Conservation (phyloP, 2,888 invertebrate species). For the Brenthis daphne region DNA sequence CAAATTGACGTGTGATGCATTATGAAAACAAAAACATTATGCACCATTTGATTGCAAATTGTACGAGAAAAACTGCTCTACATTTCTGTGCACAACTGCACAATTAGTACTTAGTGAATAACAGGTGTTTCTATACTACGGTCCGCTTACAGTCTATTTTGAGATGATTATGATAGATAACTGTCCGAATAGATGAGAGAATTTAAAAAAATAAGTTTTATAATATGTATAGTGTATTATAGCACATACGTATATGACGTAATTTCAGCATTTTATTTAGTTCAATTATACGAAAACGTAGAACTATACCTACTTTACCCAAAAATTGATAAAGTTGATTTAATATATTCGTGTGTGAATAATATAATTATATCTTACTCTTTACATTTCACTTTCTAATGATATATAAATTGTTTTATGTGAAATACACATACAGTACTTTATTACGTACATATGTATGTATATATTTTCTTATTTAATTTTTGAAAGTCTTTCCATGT, state of each 20-base stretch:
- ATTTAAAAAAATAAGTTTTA: too few relatives aligned
- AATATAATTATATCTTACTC: slow-evolving; percentile 17
- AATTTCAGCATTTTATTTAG: too few relatives aligned
- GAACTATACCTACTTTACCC: too few relatives aligned
- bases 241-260: too few relatives aligned
- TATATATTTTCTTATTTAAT: not conserved
- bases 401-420: slow-evolving; percentile 14
- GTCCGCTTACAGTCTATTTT: slow-evolving; percentile 11
- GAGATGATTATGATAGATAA: slow-evolving; percentile 8
- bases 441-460: not conserved
- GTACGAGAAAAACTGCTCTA: slow-evolving; percentile 35
- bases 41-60: slow-evolving; percentile 35
- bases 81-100: slow-evolving; percentile 21
- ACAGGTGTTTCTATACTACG: slow-evolving; percentile 5
- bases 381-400: slow-evolving; percentile 24
- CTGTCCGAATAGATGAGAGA: not conserved
- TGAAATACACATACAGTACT: not conserved
- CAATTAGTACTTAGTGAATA: not conserved
- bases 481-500: not conserved
- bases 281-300: too few relatives aligned
- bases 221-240: too few relatives aligned
- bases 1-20: slow-evolving; percentile 36
- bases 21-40: slow-evolving; percentile 37
- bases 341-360: slow-evolving; percentile 24
- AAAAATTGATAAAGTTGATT: slow-evolving; percentile 25